Percentiles rank a stretch among this genome's conserved stretches.
Conservation (phyloP, 2,888 invertebrate genomes). For the Watsonalla cultraria region DNA sequence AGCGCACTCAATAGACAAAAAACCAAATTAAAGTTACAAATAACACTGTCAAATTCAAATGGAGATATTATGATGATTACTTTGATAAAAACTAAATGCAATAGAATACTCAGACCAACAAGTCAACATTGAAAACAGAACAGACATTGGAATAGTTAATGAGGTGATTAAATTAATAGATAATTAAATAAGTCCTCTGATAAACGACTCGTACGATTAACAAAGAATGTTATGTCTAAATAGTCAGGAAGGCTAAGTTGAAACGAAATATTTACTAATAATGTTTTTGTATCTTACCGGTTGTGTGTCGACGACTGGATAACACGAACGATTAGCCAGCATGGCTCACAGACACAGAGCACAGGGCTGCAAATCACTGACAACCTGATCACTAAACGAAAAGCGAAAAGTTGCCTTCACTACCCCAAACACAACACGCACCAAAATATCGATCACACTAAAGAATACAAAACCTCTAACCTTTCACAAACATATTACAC, state of each 20-base stretch:
- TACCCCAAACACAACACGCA: slow-evolving; percentile 38
- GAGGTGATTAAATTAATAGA: background rate
- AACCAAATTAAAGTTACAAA: too few species aligned
- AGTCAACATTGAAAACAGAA: background rate
- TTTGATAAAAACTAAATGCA: background rate
- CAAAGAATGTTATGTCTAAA: too few species aligned
- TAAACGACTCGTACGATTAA: too few species aligned
- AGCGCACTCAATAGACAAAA: too few species aligned
- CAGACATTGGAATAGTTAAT: background rate
- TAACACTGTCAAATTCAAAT: too few species aligned
- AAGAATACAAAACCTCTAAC: slow-evolving; percentile 18
- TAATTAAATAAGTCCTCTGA: too few species aligned
- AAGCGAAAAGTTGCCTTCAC: slow-evolving; percentile 15
- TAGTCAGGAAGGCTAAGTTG: background rate
- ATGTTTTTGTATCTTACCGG: slow-evolving; percentile 29
- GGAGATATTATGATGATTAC: too few species aligned
- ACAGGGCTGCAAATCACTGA: slow-evolving; percentile 37
- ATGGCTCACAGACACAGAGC: slow-evolving; percentile 43
- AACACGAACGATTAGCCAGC: slow-evolving; percentile 34
- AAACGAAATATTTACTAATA: background rate
- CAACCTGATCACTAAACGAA: slow-evolving; percentile 34
- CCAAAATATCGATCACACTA: slow-evolving; percentile 29
- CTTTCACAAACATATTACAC: slow-evolving; percentile 26
- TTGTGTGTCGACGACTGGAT: slow-evolving; percentile 25
- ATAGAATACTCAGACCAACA: background rate